Evolutionary conservation across 2,888 invertebrate genomes (phyloP).

Genomic region (Leucophenga maculata): DNA sequence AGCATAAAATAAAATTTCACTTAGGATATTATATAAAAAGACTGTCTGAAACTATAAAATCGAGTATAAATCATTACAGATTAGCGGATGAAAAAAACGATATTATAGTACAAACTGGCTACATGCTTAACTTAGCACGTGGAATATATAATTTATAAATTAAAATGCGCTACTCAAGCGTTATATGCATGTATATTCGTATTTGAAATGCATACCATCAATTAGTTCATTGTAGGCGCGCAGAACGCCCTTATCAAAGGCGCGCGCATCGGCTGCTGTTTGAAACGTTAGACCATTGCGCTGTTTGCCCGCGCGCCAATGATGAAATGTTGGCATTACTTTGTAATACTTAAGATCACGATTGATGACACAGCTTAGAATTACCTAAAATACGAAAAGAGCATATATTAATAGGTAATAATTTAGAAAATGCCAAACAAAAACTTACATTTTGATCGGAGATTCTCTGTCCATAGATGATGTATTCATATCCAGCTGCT

Average conservation of each 20-base stretch:
- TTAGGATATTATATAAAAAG: too few relatives aligned
- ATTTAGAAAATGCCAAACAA: conserved; percentile 1
- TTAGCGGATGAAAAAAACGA: too few relatives aligned
- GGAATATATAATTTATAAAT: conserved; percentile 3
- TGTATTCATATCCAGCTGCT: conserved; percentile 84
- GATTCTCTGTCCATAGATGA: conserved; percentile 93
- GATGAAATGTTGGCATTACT: conserved; percentile 98
- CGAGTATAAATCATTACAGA: too few relatives aligned
- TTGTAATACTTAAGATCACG: conserved; percentile 97
- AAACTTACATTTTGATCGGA: conserved; percentile 89
- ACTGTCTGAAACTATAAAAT: too few relatives aligned
- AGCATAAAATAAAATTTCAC: too few relatives aligned
- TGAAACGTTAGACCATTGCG: conserved; percentile 96
- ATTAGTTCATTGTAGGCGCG: conserved; percentile 90
- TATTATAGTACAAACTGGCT: too few relatives aligned
- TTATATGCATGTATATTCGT: neutral
- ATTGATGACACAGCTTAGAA: conserved; percentile 94
- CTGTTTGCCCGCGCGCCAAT: conserved; percentile 96
- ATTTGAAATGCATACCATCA: conserved; percentile 80
- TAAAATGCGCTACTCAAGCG: conserved; percentile 29
- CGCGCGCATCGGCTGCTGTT: conserved; percentile 93
- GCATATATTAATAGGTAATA: conserved; percentile 25
- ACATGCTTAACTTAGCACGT: too few relatives aligned
- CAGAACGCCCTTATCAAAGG: conserved; percentile 93
- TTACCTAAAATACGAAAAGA: conserved; percentile 80